Evolutionary conservation across 2,797 vertebrate species (phyloP).

Genomic region (Limnodromus scolopaceus): DNA sequence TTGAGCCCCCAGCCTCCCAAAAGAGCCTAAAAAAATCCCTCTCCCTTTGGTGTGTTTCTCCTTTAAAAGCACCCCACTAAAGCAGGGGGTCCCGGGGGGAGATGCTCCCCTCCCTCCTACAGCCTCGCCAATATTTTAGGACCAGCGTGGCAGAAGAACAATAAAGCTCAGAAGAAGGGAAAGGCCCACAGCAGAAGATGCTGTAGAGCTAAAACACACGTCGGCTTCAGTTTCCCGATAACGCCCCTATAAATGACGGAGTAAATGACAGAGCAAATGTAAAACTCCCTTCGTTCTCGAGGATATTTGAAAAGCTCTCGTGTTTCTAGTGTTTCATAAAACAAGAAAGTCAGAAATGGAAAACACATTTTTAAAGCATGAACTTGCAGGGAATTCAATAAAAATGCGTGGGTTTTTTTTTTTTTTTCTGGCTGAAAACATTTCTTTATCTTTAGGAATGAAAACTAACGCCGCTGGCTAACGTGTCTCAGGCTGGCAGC

Average conservation of each 20-base stretch:
- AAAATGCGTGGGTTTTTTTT: neutral
- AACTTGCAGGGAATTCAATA: conserved; percentile 62
- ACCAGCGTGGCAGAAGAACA: neutral
- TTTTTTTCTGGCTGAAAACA: conserved; percentile 63
- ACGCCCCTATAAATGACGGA: neutral
- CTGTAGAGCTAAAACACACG: neutral
- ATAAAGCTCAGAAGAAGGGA: neutral
- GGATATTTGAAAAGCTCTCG: conserved; percentile 40
- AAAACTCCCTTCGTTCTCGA: neutral
- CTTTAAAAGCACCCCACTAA: neutral
- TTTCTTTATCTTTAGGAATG: conserved; percentile 68
- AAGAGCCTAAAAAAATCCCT: neutral
- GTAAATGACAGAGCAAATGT: conserved; percentile 14
- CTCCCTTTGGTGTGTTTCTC: fast-evolving
- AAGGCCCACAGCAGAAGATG: neutral
- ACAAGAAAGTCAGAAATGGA: conserved; percentile 62
- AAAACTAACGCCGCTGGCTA: conserved; percentile 70
- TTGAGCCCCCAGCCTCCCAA: neutral
- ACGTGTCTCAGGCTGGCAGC: conserved; percentile 45
- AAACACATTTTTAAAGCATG: conserved; percentile 66
- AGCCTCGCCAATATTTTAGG: neutral
- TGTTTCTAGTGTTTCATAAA: conserved; percentile 61
- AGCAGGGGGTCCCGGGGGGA: fast-evolving
- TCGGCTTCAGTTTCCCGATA: neutral
- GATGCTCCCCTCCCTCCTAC: neutral